phyloP scores from a whole-genome alignment of 2,888 invertebrate genomes.

The Rhabditophanes sp. region DNA sequence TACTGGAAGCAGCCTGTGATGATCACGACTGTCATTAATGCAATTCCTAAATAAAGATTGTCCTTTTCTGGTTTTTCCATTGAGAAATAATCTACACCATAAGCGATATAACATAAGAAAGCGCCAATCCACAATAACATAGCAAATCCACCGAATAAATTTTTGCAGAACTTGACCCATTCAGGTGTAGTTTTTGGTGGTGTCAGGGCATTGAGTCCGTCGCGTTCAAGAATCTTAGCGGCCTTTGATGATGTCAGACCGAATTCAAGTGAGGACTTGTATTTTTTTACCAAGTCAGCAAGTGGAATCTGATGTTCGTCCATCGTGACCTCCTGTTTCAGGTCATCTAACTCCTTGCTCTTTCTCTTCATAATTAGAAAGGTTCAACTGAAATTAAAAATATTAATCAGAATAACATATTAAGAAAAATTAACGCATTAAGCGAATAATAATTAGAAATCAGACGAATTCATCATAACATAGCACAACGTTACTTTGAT shows the following conservation, averaged over 20 bases:
- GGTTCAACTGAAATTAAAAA: no score
- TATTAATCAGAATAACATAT: no score
- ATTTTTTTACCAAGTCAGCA: conserved; percentile 88
- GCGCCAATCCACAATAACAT: conserved; percentile 61
- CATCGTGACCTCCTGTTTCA: conserved; percentile 31
- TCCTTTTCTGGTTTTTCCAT: conserved; percentile 47
- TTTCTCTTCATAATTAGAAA: no score
- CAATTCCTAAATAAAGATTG: conserved; percentile 54
- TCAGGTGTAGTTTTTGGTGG: conserved; percentile 93
- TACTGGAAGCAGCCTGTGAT: conserved; percentile 61
- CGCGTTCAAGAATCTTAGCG: conserved; percentile 79
- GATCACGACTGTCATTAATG: conserved; percentile 56
- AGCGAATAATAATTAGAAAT: no score
- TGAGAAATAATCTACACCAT: conserved; percentile 42
- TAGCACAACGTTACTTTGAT: no score
- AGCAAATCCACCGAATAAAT: conserved; percentile 89
- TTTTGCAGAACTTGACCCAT: conserved; percentile 98
- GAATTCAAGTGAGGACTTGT: conserved; percentile 89
- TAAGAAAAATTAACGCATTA: no score
- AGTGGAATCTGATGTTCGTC: no score
- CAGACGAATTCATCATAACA: no score
- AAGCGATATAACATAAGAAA: conserved; percentile 43
- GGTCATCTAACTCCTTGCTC: conserved; percentile 24
- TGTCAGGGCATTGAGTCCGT: conserved; percentile 64
- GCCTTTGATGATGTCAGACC: conserved; percentile 91